A percentile compares a stretch with the other conserved stretches of the same genome.
These are phyloP conservation scores for Euura saliciscinereae DNA, from an alignment of 1,140 invertebrate genomes.

Conservation along the genomic window DNA sequence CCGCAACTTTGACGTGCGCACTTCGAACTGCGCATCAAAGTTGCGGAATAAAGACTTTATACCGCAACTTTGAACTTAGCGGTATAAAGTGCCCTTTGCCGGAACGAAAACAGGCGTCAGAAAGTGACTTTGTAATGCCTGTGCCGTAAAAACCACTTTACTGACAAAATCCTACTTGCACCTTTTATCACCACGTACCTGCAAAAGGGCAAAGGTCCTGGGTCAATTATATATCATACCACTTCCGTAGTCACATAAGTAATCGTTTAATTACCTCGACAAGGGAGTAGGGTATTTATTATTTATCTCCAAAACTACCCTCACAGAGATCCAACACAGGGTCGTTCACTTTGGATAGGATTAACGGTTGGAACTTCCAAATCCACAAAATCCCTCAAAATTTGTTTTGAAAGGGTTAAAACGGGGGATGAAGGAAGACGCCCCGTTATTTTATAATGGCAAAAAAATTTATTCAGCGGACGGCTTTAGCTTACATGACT, in stretches of 20 bases:
- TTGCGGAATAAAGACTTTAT: too few relatives aligned
- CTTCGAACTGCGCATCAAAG: too few relatives aligned
- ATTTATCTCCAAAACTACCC: not conserved
- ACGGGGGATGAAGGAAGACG: too few relatives aligned
- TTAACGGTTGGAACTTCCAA: not conserved
- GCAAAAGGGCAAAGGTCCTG: not conserved
- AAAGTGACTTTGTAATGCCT: too few relatives aligned
- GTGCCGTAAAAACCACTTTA: too few relatives aligned
- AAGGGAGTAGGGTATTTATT: not conserved
- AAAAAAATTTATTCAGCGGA: not conserved
- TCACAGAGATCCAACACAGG: not conserved
- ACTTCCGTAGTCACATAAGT: not conserved
- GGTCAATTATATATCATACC: not conserved
- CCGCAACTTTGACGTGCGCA: too few relatives aligned
- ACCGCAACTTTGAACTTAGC: too few relatives aligned
- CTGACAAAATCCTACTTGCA: too few relatives aligned
- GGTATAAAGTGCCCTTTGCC: too few relatives aligned
- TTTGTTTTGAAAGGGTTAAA: not conserved
- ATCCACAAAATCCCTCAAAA: not conserved
- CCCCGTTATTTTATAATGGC: not conserved
- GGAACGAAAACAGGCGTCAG: too few relatives aligned
- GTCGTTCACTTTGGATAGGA: not conserved
- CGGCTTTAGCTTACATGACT: not conserved
- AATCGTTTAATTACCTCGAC: not conserved
- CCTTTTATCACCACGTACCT: not conserved